Evolutionary conservation across 2,888 invertebrate species (phyloP).

Genomic region (Heliconius aoede): DNA sequence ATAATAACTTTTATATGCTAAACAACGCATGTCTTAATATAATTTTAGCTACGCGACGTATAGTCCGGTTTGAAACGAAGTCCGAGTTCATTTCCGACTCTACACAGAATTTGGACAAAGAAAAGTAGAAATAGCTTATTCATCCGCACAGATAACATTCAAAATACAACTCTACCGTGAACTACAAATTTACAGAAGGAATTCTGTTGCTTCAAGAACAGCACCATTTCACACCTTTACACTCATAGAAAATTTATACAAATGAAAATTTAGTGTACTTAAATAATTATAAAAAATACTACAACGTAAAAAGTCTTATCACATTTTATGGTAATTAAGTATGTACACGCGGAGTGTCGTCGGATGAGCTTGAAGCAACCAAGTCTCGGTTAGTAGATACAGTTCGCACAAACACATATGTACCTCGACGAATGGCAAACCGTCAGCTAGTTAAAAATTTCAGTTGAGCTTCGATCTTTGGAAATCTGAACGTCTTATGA

Average conservation of each 20-base stretch:
- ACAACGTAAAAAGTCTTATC: slow-evolving; percentile 62
- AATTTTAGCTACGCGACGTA: slow-evolving; percentile 29
- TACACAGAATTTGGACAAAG: slow-evolving; percentile 28
- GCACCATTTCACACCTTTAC: slow-evolving; percentile 59
- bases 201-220: slow-evolving; percentile 52
- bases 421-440: slow-evolving; percentile 58
- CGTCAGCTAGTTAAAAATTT: slow-evolving; percentile 72
- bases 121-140: slow-evolving; percentile 28
- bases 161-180: slow-evolving; percentile 44
- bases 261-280: slow-evolving; percentile 52
- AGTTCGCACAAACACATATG: slow-evolving; percentile 51
- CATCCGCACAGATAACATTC: slow-evolving; percentile 31
- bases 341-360: slow-evolving; percentile 55
- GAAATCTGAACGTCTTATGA: slow-evolving; percentile 77
- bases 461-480: slow-evolving; percentile 82
- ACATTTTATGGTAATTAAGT: slow-evolving; percentile 63
- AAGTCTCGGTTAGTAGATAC: slow-evolving; percentile 34
- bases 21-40: slow-evolving; percentile 33
- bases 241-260: slow-evolving; percentile 52
- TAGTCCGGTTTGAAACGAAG: too few species aligned
- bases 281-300: slow-evolving; percentile 52
- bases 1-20: slow-evolving; percentile 26
- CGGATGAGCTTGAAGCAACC: slow-evolving; percentile 43
- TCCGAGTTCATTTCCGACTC: slow-evolving; percentile 25
- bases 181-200: slow-evolving; percentile 48